Evolutionary conservation across 64 coral and sea anemone genomes (phyloP).

Genomic region (Dendrophyllia cribrosa): DNA sequence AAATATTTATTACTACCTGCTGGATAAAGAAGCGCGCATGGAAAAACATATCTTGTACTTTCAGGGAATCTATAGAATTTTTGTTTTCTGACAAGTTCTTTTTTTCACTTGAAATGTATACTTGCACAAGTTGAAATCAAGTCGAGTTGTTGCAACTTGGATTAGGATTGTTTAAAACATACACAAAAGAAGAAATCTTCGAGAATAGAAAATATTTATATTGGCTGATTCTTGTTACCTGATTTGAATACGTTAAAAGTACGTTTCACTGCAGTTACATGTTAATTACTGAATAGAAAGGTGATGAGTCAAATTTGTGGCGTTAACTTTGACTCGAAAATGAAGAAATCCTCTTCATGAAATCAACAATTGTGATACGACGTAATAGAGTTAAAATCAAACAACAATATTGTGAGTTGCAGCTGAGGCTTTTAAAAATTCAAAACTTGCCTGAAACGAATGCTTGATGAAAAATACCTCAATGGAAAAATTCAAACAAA

Average conservation of each 20-base stretch:
- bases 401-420: constrained; percentile 11
- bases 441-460: neutral
- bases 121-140: neutral
- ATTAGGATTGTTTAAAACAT: neutral
- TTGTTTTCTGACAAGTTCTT: neutral
- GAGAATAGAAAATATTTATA: neutral
- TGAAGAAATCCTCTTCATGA: constrained; percentile 12
- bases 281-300: neutral
- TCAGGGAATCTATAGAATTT: neutral
- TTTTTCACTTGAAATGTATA: neutral
- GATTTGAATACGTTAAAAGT: neutral
- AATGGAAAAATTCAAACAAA: neutral
- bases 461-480: neutral
- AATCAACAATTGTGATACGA: constrained; percentile 32
- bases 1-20: constrained; percentile 50
- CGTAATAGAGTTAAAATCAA: constrained; percentile 40
- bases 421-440: constrained; percentile 28
- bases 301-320: neutral
- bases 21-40: neutral
- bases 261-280: neutral
- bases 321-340: neutral
- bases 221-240: neutral
- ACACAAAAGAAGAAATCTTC: neutral
- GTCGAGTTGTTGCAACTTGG: neutral
- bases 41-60: constrained; percentile 1